Conservation (phyloP, 2,113 vertebrate genomes). For the Oryctolagus cuniculus region DNA sequence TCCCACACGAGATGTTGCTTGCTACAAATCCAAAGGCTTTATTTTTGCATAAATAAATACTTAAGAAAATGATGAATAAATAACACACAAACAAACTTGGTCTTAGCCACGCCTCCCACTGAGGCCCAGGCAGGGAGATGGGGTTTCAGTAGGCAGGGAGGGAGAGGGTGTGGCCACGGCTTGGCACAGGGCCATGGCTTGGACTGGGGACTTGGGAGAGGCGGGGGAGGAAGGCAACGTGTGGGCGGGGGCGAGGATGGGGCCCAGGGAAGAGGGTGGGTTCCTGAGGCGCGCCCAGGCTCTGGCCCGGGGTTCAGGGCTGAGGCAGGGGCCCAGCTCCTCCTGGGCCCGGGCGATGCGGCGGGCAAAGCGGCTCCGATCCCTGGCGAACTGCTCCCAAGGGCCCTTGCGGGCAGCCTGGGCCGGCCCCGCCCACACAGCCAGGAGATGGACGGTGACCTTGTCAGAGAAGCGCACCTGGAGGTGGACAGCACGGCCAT, state of each 20-base stretch:
- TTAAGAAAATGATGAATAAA: slow-evolving; percentile 58
- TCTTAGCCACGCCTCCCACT: slow-evolving; percentile 32
- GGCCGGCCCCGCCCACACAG: slow-evolving; percentile 91
- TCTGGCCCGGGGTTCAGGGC: slow-evolving; percentile 84
- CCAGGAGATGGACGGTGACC: slow-evolving; percentile 90
- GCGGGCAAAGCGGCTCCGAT: slow-evolving; percentile 91
- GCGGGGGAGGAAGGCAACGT: neutral
- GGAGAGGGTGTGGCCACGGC: neutral
- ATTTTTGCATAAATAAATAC: slow-evolving; percentile 60
- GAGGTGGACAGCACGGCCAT: neutral
- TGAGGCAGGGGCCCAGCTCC: slow-evolving; percentile 88
- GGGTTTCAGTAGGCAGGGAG: rapidly evolving
- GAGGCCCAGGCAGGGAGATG: neutral
- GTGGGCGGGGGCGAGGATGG: neutral
- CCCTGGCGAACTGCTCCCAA: slow-evolving; percentile 93
- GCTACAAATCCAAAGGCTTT: slow-evolving; percentile 68
- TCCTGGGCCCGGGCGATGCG: slow-evolving; percentile 88
- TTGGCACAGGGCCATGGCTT: neutral
- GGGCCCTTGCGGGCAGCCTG: slow-evolving; percentile 90
- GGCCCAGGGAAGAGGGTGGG: neutral
- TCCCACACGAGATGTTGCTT: neutral
- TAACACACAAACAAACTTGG: neutral
- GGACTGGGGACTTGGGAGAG: neutral
- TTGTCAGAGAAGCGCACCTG: slow-evolving; percentile 92
- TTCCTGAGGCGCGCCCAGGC: slow-evolving; percentile 74